These are phyloP conservation scores for Lasioglossum morio DNA, from an alignment of 2,888 invertebrate genomes.

Conservation along the genomic window DNA sequence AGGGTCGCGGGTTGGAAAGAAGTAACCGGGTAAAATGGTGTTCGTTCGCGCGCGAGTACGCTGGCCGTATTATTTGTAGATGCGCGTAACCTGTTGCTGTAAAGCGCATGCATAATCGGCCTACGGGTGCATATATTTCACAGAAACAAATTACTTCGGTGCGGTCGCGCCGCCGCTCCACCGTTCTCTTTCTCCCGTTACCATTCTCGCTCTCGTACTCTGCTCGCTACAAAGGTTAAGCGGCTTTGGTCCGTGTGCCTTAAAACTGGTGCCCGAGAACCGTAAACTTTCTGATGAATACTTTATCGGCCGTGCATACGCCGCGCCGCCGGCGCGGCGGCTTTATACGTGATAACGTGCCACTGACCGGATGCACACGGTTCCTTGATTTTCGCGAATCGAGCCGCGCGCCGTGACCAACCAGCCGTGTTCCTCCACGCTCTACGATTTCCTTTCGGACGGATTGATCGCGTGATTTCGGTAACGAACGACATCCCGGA, in stretches of 20 bases:
- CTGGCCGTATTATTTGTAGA: slow-evolving; percentile 43
- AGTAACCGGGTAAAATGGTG: slow-evolving; percentile 14
- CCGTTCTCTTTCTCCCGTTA: neutral
- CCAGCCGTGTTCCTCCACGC: neutral
- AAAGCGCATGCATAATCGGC: slow-evolving; percentile 64
- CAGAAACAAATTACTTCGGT: slow-evolving; percentile 60
- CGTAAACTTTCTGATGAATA: slow-evolving; percentile 37
- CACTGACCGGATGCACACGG: neutral
- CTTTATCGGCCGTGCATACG: slow-evolving; percentile 4
- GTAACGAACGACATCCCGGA: neutral
- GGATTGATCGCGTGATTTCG: neutral
- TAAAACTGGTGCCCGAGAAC: slow-evolving; percentile 39
- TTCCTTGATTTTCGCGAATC: neutral
- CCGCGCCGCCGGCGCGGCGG: too few relatives aligned
- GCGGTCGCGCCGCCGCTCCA: neutral
- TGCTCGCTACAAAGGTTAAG: slow-evolving; percentile 31
- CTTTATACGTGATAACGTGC: neutral
- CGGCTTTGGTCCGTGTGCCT: slow-evolving; percentile 31
- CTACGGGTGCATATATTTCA: slow-evolving; percentile 34
- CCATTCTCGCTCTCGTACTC: neutral
- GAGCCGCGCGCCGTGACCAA: too few relatives aligned
- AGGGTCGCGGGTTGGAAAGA: neutral
- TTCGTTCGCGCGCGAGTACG: slow-evolving; percentile 26
- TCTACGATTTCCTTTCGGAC: neutral
- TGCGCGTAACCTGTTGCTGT: slow-evolving; percentile 63